Percentiles rank a stretch among this genome's conserved stretches.
phyloP scores from a whole-genome alignment of 1,140 invertebrate genomes.

The Bathynomus jamesi region DNA sequence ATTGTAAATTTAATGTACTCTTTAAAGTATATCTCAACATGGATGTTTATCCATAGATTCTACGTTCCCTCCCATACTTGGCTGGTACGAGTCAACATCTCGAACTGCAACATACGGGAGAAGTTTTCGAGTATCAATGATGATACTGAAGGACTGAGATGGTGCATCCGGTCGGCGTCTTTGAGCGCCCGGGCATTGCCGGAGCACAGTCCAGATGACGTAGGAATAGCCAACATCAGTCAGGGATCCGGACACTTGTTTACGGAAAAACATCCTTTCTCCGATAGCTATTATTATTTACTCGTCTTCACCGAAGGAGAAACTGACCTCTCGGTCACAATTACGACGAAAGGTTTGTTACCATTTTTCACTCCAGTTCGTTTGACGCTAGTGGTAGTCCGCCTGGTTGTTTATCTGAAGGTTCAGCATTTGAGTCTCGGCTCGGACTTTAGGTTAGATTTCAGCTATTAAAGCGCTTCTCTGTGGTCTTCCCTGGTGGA shows the following conservation, averaged over 20 bases:
- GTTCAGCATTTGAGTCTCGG: no score
- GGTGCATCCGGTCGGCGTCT: constrained; percentile 45
- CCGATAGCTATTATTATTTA: constrained; percentile 51
- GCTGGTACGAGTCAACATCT: constrained; percentile 46
- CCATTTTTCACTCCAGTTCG: no score
- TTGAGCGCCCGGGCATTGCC: constrained; percentile 46
- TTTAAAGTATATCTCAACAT: no score
- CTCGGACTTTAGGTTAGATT: no score
- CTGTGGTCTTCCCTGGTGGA: no score
- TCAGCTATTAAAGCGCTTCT: no score
- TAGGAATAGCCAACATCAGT: constrained; percentile 41
- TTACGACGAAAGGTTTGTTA: constrained; percentile 44
- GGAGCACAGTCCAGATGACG: constrained; percentile 41
- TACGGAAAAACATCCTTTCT: constrained; percentile 46
- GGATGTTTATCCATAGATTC: no score
- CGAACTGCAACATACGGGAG: constrained; percentile 45
- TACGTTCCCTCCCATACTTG: constrained; percentile 49
- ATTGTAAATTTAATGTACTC: no score
- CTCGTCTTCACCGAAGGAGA: constrained; percentile 47
- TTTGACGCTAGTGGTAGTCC: no score
- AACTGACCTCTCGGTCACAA: constrained; percentile 44
- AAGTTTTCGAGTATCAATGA: constrained; percentile 9
- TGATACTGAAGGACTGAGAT: constrained; percentile 30
- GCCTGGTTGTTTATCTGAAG: no score
- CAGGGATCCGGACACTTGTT: constrained; percentile 43